These are phyloP conservation scores for Lagorchestes hirsutus DNA, from an alignment of 2,797 vertebrate species.

Conservation along the genomic window DNA sequence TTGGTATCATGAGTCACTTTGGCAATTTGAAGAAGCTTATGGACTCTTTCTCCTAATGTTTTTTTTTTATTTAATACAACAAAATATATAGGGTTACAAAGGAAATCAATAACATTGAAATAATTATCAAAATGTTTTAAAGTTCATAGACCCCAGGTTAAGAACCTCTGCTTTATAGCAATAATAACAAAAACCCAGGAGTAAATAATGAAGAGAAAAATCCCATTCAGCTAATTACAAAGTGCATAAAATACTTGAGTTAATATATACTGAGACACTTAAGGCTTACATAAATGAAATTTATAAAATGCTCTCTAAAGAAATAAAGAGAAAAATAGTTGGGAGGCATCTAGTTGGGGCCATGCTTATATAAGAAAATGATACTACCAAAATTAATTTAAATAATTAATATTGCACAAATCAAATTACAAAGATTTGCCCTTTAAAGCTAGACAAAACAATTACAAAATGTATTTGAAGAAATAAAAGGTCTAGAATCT, in stretches of 20 bases:
- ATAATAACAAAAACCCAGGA: not conserved
- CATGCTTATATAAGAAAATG: not conserved
- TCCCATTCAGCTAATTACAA: not conserved
- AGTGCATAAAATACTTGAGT: not conserved
- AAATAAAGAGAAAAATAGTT: not conserved
- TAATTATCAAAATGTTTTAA: not conserved
- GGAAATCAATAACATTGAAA: not conserved
- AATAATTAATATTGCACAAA: not conserved
- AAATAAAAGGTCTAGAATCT: not conserved
- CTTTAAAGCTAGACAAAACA: not conserved
- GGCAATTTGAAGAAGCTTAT: not conserved
- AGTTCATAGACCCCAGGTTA: not conserved
- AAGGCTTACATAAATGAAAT: not conserved
- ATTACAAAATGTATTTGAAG: not conserved
- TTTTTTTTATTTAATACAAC: not conserved
- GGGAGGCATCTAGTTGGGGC: not conserved
- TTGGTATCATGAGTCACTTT: not conserved
- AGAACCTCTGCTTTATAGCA: not conserved
- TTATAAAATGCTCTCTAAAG: not conserved
- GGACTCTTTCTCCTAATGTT: not conserved
- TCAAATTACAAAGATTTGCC: not conserved
- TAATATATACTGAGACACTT: not conserved
- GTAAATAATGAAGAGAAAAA: not conserved
- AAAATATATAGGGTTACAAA: not conserved
- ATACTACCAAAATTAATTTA: not conserved